These are phyloP conservation scores for Gallirallus australis DNA, from an alignment of 2,797 vertebrate species.

Conservation along the genomic window DNA sequence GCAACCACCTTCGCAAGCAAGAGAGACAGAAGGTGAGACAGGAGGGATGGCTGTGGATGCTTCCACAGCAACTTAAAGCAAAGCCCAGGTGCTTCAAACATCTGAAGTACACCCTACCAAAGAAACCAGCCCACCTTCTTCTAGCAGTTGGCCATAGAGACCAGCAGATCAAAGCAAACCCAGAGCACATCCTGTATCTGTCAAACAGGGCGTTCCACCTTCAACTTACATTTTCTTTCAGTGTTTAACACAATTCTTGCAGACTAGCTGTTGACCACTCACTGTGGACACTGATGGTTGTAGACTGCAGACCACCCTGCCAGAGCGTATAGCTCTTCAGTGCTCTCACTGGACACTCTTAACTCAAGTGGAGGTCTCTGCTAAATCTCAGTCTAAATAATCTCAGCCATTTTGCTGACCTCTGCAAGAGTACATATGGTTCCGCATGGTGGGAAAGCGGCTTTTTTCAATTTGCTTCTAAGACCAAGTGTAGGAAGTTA, in stretches of 20 bases:
- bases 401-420: background rate
- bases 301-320: conserved; percentile 5
- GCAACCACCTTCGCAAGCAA: background rate
- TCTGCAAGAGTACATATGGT: background rate
- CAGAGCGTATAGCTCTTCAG: background rate
- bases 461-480: background rate
- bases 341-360: background rate
- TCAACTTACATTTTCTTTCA: background rate
- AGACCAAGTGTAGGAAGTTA: background rate
- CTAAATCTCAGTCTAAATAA: background rate
- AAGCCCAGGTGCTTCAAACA: background rate
- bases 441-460: conserved; percentile 17
- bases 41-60: background rate
- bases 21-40: background rate
- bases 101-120: background rate
- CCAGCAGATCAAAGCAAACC: background rate
- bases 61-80: background rate
- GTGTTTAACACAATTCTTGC: background rate
- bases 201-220: background rate
- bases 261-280: background rate
- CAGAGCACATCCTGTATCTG: background rate
- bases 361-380: conserved; percentile 5
- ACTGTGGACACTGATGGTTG: accelerated
- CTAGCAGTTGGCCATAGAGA: background rate
- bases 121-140: background rate